These are phyloP conservation scores for Allygus modestus DNA, from an alignment of 2,888 invertebrate genomes.

Conservation along the genomic window DNA sequence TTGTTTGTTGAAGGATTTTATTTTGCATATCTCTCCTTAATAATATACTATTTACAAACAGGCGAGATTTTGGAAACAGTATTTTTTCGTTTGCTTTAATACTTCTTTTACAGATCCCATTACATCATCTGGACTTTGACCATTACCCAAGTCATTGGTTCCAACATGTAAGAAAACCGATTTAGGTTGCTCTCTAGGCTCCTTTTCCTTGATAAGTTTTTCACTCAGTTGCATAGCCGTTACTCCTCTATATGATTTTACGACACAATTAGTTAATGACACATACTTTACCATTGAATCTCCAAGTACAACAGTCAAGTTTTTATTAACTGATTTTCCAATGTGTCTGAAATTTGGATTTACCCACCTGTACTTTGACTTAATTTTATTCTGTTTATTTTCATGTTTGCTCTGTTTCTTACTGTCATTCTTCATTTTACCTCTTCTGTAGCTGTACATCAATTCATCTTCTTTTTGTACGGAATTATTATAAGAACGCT, in stretches of 20 bases:
- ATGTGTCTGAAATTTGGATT: neutral
- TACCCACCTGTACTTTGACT: neutral
- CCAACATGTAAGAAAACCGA: neutral
- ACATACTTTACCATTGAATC: neutral
- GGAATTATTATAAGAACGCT: too few relatives aligned
- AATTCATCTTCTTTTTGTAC: too few relatives aligned
- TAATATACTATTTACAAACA: neutral
- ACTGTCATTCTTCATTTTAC: neutral
- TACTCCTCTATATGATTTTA: neutral
- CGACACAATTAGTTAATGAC: neutral
- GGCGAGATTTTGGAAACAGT: neutral
- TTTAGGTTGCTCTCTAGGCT: neutral
- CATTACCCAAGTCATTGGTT: neutral
- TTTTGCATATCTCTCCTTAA: neutral
- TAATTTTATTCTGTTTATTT: neutral
- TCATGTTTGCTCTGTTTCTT: neutral
- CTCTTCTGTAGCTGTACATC: too few relatives aligned
- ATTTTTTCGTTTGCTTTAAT: neutral
- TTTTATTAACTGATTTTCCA: neutral
- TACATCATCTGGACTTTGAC: neutral
- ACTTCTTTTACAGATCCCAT: neutral
- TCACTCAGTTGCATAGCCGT: neutral
- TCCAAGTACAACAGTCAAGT: neutral
- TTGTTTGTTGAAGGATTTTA: neutral
- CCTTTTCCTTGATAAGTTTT: neutral